Evolutionary conservation across 2,113 vertebrate species (phyloP).

Genomic region (Oryzias curvinotus): DNA sequence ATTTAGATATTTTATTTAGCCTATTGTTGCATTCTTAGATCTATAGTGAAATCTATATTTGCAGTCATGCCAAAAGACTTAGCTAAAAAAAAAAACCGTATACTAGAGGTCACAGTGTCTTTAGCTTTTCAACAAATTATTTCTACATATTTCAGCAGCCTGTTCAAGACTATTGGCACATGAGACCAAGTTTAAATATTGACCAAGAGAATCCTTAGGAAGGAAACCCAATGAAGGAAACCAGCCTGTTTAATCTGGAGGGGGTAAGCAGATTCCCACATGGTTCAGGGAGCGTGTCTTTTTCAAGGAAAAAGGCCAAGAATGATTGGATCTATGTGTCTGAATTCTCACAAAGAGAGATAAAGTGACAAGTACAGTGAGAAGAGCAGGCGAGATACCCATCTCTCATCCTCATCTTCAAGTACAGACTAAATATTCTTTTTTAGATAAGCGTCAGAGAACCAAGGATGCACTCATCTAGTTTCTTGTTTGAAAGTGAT

Average conservation of each 20-base stretch:
- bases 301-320: conserved; percentile 43
- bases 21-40: conserved; percentile 34
- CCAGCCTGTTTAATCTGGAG: conserved; percentile 37
- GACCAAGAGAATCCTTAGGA: conserved; percentile 36
- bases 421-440: too few relatives aligned
- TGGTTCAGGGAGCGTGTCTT: conserved; percentile 56
- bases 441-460: too few relatives aligned
- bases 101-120: not conserved
- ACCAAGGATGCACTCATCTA: too few relatives aligned
- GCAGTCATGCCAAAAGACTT: conserved; percentile 20
- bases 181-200: conserved; percentile 44
- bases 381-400: conserved; percentile 11
- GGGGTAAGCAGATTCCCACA: conserved; percentile 62
- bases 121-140: conserved; percentile 8
- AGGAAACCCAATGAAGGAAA: conserved; percentile 36
- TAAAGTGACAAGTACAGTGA: conserved; percentile 15
- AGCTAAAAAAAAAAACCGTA: conserved; percentile 1
- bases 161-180: not conserved
- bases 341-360: conserved; percentile 30
- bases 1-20: conserved; percentile 7
- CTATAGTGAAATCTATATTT: conserved; percentile 28
- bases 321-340: conserved; percentile 65
- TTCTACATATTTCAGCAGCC: conserved; percentile 3
- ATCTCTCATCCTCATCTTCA: conserved; percentile 5
- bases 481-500: too few relatives aligned